These are phyloP conservation scores for Arbacia lixula DNA, from an alignment of 53 echinoderm and acorn worm genomes.

Conservation along the genomic window DNA sequence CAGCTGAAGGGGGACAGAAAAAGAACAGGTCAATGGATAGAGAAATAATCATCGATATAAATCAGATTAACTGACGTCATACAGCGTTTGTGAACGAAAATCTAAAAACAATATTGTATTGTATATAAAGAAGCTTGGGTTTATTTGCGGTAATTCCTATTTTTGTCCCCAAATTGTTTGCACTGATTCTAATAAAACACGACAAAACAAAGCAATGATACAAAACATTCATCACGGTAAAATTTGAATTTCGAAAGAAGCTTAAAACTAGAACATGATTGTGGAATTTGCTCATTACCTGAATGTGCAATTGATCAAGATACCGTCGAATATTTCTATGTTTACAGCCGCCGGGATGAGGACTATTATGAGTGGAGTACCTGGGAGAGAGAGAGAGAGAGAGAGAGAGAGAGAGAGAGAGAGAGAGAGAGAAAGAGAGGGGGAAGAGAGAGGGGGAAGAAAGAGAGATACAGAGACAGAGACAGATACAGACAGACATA, in stretches of 20 bases:
- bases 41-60: neutral
- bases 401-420: no score
- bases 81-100: no score
- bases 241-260: neutral
- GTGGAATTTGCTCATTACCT: slow-evolving; percentile 63
- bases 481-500: no score
- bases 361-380: slow-evolving; percentile 63
- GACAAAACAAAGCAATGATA: neutral
- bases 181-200: no score
- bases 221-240: neutral
- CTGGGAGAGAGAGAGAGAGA: slow-evolving; percentile 25
- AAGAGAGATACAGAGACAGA: no score
- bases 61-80: neutral
- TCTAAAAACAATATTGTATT: no score
- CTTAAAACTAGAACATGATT: neutral
- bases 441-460: no score
- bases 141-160: no score
- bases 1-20: slow-evolving; percentile 51
- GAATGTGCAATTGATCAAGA: slow-evolving; percentile 71
- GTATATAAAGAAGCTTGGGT: no score
- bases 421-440: no score
- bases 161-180: no score
- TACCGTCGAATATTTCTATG: slow-evolving; percentile 75
- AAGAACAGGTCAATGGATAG: neutral
- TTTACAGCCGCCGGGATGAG: slow-evolving; percentile 66